phyloP scores from a whole-genome alignment of 2,113 vertebrate species.

The Amphiprion percula region DNA sequence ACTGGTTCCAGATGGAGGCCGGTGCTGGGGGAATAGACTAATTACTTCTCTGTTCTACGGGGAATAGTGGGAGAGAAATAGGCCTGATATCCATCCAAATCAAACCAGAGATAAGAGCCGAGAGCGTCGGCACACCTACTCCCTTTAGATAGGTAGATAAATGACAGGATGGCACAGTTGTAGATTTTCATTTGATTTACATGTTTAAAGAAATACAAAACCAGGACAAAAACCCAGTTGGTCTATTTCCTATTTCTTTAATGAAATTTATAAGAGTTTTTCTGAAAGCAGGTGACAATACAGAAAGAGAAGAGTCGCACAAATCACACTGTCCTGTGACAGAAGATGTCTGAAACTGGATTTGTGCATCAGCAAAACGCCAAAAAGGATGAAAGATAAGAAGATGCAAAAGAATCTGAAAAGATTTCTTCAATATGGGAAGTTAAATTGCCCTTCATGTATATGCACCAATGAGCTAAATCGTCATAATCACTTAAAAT shows the following conservation, averaged over 20 bases:
- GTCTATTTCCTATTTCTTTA: not conserved
- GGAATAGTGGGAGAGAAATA: slow-evolving; percentile 39
- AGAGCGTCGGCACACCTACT: slow-evolving; percentile 36
- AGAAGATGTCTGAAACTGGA: not conserved
- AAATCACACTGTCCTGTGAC: not conserved
- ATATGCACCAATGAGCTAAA: no score
- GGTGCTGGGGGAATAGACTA: slow-evolving; percentile 56
- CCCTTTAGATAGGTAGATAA: not conserved
- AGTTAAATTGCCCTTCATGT: no score
- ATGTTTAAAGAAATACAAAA: slow-evolving; percentile 1
- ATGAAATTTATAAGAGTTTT: not conserved
- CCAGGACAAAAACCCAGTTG: not conserved
- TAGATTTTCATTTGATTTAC: not conserved
- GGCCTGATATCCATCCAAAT: slow-evolving; percentile 18
- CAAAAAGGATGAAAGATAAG: not conserved
- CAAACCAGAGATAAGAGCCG: slow-evolving; percentile 12
- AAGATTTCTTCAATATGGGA: no score
- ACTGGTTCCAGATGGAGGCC: slow-evolving; percentile 52
- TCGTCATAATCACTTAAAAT: no score
- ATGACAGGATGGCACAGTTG: not conserved
- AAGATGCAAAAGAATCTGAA: no score
- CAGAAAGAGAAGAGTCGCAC: not conserved
- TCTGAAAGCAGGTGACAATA: not conserved
- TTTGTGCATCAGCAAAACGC: not conserved
- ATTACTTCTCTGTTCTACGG: slow-evolving; percentile 58